These are phyloP conservation scores for Hydrolagus colliei DNA, from an alignment of 2,797 vertebrate species.

Conservation along the genomic window DNA sequence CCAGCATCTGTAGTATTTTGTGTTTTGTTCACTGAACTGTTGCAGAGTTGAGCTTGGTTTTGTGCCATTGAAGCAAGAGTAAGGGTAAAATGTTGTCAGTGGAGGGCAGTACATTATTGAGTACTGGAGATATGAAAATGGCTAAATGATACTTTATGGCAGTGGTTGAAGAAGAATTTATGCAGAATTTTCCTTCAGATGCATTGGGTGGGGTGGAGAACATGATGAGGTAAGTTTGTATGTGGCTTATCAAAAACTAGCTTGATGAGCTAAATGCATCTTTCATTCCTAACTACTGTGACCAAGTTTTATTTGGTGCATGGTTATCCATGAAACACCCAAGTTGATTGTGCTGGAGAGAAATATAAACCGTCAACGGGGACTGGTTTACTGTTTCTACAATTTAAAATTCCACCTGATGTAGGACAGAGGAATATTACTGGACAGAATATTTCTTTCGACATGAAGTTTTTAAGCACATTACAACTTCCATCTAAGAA, in stretches of 20 bases:
- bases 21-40: background rate
- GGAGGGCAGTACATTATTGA: background rate
- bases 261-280: too few relatives aligned
- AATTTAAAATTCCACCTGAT: background rate
- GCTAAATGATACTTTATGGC: background rate
- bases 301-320: too few relatives aligned
- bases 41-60: background rate
- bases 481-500: conserved; percentile 33
- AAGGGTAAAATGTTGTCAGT: background rate
- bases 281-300: too few relatives aligned
- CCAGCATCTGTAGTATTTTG: too few relatives aligned
- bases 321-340: background rate
- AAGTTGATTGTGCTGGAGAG: background rate
- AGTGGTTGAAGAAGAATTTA: too few relatives aligned
- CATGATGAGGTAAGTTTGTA: too few relatives aligned
- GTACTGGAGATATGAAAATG: background rate
- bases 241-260: too few relatives aligned
- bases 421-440: background rate
- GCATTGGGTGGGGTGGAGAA: too few relatives aligned
- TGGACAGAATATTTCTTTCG: background rate
- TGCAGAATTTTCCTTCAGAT: too few relatives aligned
- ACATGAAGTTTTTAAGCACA: background rate
- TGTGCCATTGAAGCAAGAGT: background rate
- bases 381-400: background rate
- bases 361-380: background rate